Conservation (phyloP, 1,140 invertebrate genomes). For the Globodera ellingtonae region DNA sequence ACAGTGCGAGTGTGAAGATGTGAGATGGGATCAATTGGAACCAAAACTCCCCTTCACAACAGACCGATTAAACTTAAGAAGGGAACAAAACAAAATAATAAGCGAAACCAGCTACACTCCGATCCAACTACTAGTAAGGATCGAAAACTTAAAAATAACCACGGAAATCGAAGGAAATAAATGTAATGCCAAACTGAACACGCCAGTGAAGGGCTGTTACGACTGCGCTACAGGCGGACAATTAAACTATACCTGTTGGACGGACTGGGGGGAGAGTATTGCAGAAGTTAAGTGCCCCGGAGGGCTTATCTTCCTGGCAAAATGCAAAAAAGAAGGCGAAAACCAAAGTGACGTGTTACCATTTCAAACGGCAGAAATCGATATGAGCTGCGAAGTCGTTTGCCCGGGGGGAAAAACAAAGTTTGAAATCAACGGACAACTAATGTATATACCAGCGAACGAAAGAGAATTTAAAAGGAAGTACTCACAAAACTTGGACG, state of each 20-base stretch:
- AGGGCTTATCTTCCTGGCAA: background rate
- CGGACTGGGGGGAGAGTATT: background rate
- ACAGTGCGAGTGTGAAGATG: conserved; percentile 3
- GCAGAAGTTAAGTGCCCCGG: background rate
- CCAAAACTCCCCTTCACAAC: background rate
- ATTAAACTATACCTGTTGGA: background rate
- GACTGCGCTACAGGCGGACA: background rate
- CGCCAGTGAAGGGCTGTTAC: background rate
- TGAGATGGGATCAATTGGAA: background rate
- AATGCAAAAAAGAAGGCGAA: background rate
- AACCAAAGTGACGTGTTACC: background rate
- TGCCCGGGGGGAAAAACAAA: background rate
- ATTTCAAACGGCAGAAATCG: background rate
- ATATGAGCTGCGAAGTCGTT: background rate
- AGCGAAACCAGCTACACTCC: background rate
- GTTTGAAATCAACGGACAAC: background rate
- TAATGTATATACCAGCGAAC: background rate
- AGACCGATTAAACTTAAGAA: background rate
- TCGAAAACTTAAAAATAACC: background rate
- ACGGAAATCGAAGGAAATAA: background rate
- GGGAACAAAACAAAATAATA: background rate
- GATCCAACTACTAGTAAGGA: background rate
- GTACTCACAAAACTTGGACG: background rate
- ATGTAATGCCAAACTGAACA: background rate
- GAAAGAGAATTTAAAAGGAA: background rate